phyloP scores from a whole-genome alignment of 2,797 vertebrate species.

The Setipinna tenuifilis region DNA sequence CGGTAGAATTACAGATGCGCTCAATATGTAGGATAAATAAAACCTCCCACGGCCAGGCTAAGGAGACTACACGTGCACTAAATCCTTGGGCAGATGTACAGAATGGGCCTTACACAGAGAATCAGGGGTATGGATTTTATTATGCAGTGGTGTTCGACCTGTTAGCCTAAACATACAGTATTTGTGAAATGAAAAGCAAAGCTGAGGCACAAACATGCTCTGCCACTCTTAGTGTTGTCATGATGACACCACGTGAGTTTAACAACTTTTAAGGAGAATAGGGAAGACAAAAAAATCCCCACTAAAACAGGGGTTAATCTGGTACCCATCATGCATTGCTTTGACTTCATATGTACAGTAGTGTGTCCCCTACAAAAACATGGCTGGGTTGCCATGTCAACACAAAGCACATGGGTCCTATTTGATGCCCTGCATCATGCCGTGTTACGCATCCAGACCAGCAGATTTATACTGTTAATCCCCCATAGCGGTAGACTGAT shows the following conservation, averaged over 20 bases:
- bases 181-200: neutral
- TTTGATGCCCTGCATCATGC: constrained; percentile 50
- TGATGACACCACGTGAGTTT: constrained; percentile 6
- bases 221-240: neutral
- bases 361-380: neutral
- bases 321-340: neutral
- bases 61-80: neutral
- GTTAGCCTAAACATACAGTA: neutral
- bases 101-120: neutral
- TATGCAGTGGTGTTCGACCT: neutral
- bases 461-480: neutral
- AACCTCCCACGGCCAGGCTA: neutral
- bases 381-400: neutral
- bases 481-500: too few species aligned
- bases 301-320: constrained; percentile 4
- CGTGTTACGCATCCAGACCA: neutral
- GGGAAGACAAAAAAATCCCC: constrained; percentile 2
- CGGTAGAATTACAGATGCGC: neutral
- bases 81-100: neutral
- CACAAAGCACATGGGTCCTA: constrained; percentile 40
- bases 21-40: neutral
- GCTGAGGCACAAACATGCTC: neutral
- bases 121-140: neutral
- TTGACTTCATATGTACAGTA: constrained; percentile 5
- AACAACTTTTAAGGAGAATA: neutral